Conservation (phyloP, 2,797 vertebrate genomes). For the Toxotes lorentzi region DNA sequence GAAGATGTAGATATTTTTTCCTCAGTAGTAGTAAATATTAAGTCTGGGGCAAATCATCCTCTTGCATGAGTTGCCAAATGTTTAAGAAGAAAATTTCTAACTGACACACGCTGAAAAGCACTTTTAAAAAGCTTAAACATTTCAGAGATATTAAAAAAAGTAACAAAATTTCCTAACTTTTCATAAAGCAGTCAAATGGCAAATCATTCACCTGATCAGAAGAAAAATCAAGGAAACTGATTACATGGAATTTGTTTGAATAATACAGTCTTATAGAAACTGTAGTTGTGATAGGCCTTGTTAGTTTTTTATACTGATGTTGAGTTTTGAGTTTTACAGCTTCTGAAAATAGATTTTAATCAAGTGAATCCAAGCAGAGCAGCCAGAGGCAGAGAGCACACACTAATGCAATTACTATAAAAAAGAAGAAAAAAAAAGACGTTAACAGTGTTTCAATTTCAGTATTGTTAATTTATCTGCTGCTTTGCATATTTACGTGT, state of each 20-base stretch:
- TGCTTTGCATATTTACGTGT: constrained; percentile 1
- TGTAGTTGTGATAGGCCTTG: not conserved
- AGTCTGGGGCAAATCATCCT: not conserved
- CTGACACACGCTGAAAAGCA: not conserved
- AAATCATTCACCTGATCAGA: not conserved
- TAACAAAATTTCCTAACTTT: not conserved
- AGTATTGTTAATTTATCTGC: not conserved
- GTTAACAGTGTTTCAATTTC: not conserved
- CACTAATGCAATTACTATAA: not conserved
- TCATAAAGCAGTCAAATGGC: not conserved
- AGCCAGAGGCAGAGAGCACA: not conserved
- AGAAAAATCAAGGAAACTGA: not conserved
- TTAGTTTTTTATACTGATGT: not conserved
- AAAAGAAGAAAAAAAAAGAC: not conserved
- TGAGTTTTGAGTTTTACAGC: not conserved
- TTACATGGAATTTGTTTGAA: not conserved
- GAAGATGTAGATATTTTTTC: not conserved
- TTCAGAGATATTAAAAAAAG: not conserved
- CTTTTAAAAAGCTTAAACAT: not conserved
- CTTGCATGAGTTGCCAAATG: not conserved
- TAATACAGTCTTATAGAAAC: not conserved
- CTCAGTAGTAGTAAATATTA: not conserved
- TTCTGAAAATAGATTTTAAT: not conserved
- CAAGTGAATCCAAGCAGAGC: not conserved
- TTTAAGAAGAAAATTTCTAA: not conserved